Percentiles rank a stretch among this genome's conserved stretches.
Evolutionary conservation across 2,113 vertebrate species (phyloP).

Genomic region (Gopherus evgoodei): DNA sequence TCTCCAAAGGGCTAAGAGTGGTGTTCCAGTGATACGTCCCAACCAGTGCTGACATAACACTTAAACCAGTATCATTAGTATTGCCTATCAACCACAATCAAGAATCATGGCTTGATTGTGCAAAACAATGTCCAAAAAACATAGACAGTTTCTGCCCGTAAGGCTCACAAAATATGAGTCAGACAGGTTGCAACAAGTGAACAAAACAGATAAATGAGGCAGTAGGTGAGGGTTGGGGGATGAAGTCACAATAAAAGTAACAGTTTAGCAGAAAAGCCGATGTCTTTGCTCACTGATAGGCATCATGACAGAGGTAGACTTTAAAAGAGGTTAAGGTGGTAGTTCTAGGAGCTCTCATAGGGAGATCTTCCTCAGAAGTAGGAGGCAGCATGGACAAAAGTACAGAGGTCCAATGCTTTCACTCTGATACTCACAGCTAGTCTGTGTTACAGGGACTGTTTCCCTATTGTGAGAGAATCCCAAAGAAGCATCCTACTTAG

Average conservation of each 20-base stretch:
- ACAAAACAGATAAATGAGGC: rapidly evolving
- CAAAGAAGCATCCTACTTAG: slow-evolving; percentile 7
- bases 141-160: not conserved
- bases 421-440: not conserved
- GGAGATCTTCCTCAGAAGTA: not conserved
- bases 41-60: not conserved
- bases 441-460: not conserved
- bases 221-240: not conserved
- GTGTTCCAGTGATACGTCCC: not conserved
- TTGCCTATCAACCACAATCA: not conserved
- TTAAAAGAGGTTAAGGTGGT: rapidly evolving
- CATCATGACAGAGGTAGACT: rapidly evolving
- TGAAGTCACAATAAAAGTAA: not conserved
- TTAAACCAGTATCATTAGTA: not conserved
- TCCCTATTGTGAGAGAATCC: slow-evolving; percentile 34
- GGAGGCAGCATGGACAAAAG: not conserved
- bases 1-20: not conserved
- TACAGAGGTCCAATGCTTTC: not conserved
- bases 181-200: rapidly evolving
- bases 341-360: rapidly evolving
- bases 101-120: not conserved
- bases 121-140: not conserved
- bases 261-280: not conserved
- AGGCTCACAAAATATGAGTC: not conserved
- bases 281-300: rapidly evolving